These are phyloP conservation scores for Pantelozetes paolii DNA, from an alignment of 2,888 invertebrate genomes.

Conservation along the genomic window DNA sequence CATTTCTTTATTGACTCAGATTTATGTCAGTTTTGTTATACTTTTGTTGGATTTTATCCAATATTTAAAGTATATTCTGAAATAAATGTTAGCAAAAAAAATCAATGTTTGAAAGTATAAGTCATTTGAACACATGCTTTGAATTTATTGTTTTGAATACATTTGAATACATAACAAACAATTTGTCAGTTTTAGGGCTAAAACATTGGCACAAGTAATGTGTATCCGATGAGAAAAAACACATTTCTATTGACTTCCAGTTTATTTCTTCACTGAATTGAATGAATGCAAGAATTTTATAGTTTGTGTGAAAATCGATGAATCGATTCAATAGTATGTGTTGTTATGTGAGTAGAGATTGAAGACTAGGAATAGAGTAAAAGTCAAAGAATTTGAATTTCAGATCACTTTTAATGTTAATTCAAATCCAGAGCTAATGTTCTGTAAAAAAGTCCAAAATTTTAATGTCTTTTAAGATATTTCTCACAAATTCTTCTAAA, in stretches of 20 bases:
- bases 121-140: background rate
- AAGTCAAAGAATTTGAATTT: background rate
- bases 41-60: no score
- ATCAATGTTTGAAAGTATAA: constrained; percentile 3
- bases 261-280: background rate
- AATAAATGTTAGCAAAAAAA: no score
- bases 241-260: background rate
- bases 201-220: constrained; percentile 9
- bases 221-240: background rate
- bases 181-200: background rate
- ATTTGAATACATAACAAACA: constrained; percentile 8
- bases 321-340: background rate
- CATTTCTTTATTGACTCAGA: no score
- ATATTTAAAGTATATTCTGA: no score
- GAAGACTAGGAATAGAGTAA: background rate
- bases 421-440: constrained; percentile 9
- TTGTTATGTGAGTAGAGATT: background rate
- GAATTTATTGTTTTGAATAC: constrained; percentile 14
- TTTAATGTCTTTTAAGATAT: background rate
- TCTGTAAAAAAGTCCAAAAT: background rate
- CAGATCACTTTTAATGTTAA: constrained; percentile 6
- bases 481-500: no score
- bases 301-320: constrained; percentile 7
- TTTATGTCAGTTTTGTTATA: no score
- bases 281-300: background rate